Evolutionary conservation across 2,797 vertebrate genomes (phyloP).

Genomic region (Anolis apletophallus): DNA sequence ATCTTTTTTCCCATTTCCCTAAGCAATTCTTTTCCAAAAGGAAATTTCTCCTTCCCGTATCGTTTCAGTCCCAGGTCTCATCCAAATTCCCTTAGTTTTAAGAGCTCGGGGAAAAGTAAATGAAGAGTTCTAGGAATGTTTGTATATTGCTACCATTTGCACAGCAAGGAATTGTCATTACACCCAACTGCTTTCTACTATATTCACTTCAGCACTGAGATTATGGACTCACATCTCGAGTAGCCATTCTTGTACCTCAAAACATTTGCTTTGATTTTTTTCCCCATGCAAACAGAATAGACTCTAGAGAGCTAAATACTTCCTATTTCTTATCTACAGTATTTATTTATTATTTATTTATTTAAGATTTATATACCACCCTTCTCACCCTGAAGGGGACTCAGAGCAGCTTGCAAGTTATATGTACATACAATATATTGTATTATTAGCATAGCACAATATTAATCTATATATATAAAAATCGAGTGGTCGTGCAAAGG

Average conservation of each 20-base stretch:
- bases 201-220: background rate
- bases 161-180: background rate
- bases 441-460: no score
- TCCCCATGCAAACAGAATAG: background rate
- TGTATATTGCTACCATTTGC: background rate
- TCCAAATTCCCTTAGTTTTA: slow-evolving; percentile 5
- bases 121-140: background rate
- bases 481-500: no score
- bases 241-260: background rate
- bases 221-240: background rate
- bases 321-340: background rate
- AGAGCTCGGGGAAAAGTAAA: background rate
- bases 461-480: no score
- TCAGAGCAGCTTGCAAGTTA: no score
- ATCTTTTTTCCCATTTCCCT: background rate
- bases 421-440: no score
- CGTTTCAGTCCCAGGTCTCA: slow-evolving; percentile 19
- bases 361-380: no score
- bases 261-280: background rate
- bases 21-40: slow-evolving; percentile 22
- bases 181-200: background rate
- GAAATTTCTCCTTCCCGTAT: slow-evolving; percentile 15
- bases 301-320: background rate
- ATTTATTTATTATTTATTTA: no score
- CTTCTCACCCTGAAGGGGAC: no score